Conservation (phyloP, 2,888 invertebrate genomes). For the Eueremaeus valkanovi region DNA sequence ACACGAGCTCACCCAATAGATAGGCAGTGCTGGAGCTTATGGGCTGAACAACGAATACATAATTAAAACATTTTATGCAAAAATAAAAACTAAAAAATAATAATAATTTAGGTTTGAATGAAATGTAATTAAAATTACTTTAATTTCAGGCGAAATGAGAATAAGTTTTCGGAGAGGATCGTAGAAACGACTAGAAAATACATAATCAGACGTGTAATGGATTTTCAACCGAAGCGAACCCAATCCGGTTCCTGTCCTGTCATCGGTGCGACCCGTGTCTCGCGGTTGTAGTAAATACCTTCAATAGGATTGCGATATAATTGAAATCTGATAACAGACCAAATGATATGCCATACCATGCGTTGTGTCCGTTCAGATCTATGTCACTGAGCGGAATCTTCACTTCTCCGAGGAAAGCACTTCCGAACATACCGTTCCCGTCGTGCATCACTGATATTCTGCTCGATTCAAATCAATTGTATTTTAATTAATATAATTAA, state of each 20-base stretch:
- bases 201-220: slow-evolving; percentile 82
- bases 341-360: slow-evolving; percentile 64
- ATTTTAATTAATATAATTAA: neutral
- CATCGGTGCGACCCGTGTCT: slow-evolving; percentile 50
- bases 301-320: slow-evolving; percentile 9
- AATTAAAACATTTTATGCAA: too few species aligned
- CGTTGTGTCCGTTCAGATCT: slow-evolving; percentile 63
- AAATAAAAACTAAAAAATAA: too few species aligned
- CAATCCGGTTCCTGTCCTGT: slow-evolving; percentile 57
- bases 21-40: slow-evolving; percentile 53
- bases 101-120: too few species aligned
- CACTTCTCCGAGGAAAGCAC: slow-evolving; percentile 83
- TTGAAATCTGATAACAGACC: neutral
- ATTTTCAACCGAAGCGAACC: slow-evolving; percentile 80
- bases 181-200: slow-evolving; percentile 77
- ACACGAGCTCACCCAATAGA: slow-evolving; percentile 77
- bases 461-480: slow-evolving; percentile 50
- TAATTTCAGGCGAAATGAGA: slow-evolving; percentile 65
- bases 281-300: slow-evolving; percentile 75
- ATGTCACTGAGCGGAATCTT: slow-evolving; percentile 69
- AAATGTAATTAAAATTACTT: slow-evolving; percentile 54
- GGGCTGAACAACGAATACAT: too few species aligned
- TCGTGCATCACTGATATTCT: slow-evolving; percentile 83
- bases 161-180: slow-evolving; percentile 70
- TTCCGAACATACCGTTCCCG: slow-evolving; percentile 67